Evolutionary conservation across 1,140 invertebrate genomes (phyloP).

Genomic region (Cotesia vestalis): DNA sequence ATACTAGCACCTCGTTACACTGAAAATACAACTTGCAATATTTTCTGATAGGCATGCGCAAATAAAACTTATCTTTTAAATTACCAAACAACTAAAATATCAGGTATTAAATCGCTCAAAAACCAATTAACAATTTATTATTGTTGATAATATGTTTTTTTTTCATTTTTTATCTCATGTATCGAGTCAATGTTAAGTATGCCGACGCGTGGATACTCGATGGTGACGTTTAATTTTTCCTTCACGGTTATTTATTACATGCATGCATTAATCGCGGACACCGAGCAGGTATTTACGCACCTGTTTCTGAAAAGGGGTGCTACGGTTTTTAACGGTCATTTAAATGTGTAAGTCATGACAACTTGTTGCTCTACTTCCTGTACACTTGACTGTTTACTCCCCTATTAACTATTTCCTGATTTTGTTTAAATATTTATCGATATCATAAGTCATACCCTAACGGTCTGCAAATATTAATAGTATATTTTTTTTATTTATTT

Average conservation of each 20-base stretch:
- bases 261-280: too few species aligned
- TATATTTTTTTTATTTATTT: too few species aligned
- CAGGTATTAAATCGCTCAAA: too few species aligned
- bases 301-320: constrained; percentile 39
- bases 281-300: constrained; percentile 24
- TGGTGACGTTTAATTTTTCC: not conserved
- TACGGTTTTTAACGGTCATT: not conserved
- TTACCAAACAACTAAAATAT: not conserved
- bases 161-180: too few species aligned
- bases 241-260: not conserved
- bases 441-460: not conserved
- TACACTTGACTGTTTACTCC: not conserved
- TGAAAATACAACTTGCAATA: constrained; percentile 18
- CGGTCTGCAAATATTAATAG: too few species aligned
- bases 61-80: not conserved
- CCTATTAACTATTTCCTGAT: too few species aligned
- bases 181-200: too few species aligned
- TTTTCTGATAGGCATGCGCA: constrained; percentile 20
- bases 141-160: too few species aligned
- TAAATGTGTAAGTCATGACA: not conserved
- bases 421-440: not conserved
- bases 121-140: too few species aligned
- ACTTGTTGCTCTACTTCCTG: constrained; percentile 13
- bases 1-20: constrained; percentile 53
- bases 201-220: too few species aligned